Conservation (phyloP, 2,888 invertebrate genomes). For the Heliothis peltigera region DNA sequence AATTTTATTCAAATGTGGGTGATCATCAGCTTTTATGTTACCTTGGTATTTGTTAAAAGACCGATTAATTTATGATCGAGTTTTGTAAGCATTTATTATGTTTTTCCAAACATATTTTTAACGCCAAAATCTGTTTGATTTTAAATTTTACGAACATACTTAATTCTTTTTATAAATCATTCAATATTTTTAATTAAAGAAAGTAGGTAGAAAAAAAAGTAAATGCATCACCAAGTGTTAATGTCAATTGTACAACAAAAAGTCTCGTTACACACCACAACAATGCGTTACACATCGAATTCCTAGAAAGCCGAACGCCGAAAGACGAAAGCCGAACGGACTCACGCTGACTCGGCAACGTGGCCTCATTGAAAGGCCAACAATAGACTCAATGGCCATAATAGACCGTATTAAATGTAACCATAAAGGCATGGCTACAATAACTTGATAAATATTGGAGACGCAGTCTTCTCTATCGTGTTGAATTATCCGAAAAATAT, state of each 20-base stretch:
- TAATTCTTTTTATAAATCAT: too few relatives aligned
- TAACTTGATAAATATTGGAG: slow-evolving; percentile 81
- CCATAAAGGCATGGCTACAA: slow-evolving; percentile 77
- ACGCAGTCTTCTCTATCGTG: slow-evolving; percentile 58
- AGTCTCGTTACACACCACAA: slow-evolving; percentile 38
- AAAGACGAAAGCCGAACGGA: slow-evolving; percentile 67
- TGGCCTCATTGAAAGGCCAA: slow-evolving; percentile 71
- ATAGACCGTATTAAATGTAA: slow-evolving; percentile 80
- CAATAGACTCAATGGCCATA: slow-evolving; percentile 77
- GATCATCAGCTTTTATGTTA: slow-evolving; percentile 72
- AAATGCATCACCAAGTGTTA: slow-evolving; percentile 12
- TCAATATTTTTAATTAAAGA: too few relatives aligned
- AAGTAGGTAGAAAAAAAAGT: neutral
- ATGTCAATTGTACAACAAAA: slow-evolving; percentile 45
- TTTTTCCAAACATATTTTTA: slow-evolving; percentile 2
- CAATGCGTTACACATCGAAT: slow-evolving; percentile 64
- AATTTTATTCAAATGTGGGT: slow-evolving; percentile 82
- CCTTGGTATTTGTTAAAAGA: slow-evolving; percentile 70
- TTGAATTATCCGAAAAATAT: slow-evolving; percentile 54
- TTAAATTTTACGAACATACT: too few relatives aligned
- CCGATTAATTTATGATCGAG: slow-evolving; percentile 71
- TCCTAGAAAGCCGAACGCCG: slow-evolving; percentile 71
- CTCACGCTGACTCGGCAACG: slow-evolving; percentile 80
- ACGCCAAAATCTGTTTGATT: neutral
- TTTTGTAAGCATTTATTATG: slow-evolving; percentile 65